A percentile compares a stretch with the other conserved stretches of the same genome.
Conservation (phyloP, 1,140 invertebrate genomes). For the Theocolax elegans region DNA sequence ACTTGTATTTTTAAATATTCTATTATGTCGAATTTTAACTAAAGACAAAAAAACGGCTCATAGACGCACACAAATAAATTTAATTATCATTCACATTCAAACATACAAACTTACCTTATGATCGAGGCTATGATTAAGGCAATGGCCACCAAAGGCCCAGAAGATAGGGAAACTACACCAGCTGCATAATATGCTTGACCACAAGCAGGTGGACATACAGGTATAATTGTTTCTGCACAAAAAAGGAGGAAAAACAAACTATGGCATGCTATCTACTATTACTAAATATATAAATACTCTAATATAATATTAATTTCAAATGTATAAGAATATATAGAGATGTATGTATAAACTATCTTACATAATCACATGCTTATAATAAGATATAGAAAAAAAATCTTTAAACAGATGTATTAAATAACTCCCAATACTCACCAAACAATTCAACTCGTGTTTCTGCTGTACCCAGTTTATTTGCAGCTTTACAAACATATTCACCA, state of each 20-base stretch:
- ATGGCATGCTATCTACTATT: conserved; percentile 59
- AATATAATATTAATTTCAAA: conserved; percentile 7
- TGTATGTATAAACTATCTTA: too few relatives aligned
- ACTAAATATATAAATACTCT: conserved; percentile 8
- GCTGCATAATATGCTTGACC: conserved; percentile 76
- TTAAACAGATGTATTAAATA: not conserved
- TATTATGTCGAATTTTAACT: not conserved
- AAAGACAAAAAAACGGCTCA: conserved; percentile 21
- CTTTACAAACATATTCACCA: conserved; percentile 86
- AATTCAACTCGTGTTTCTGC: conserved; percentile 82
- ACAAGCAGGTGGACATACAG: conserved; percentile 92
- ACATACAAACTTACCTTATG: conserved; percentile 59
- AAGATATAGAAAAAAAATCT: conserved; percentile 20
- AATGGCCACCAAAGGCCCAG: conserved; percentile 60
- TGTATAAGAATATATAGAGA: too few relatives aligned
- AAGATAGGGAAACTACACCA: conserved; percentile 64
- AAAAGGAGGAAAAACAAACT: conserved; percentile 59
- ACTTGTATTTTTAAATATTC: not conserved
- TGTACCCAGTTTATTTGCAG: conserved; percentile 87
- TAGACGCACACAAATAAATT: too few relatives aligned
- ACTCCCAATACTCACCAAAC: conserved; percentile 74
- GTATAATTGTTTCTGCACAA: conserved; percentile 86
- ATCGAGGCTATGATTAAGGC: conserved; percentile 60
- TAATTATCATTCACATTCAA: too few relatives aligned
- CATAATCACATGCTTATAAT: conserved; percentile 57